Percentiles rank a stretch among this genome's conserved stretches.
These are phyloP conservation scores for Bombus terrestris DNA, from an alignment of 1,140 invertebrate genomes.

Conservation along the genomic window DNA sequence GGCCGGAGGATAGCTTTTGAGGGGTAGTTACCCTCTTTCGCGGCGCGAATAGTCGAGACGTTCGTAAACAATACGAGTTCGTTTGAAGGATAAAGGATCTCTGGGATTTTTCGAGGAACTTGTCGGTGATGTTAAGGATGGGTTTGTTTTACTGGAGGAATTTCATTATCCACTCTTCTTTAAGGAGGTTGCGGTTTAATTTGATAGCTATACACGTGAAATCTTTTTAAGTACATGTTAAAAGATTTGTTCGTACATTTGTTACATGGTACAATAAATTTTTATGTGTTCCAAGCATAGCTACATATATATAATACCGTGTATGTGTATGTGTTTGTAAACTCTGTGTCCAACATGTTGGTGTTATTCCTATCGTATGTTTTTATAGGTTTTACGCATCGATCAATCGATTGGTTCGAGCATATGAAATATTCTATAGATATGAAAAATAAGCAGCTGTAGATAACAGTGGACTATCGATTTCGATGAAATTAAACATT, in stretches of 20 bases:
- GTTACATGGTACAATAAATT: too few relatives aligned
- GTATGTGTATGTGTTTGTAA: too few relatives aligned
- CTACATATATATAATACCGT: too few relatives aligned
- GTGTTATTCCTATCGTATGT: too few relatives aligned
- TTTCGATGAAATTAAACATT: neutral
- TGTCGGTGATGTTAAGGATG: neutral
- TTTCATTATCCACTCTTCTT: neutral
- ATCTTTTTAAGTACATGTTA: too few relatives aligned
- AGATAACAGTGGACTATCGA: too few relatives aligned
- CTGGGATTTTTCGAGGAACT: neutral
- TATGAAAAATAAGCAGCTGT: neutral
- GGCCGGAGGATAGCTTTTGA: neutral
- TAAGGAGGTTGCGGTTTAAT: too few relatives aligned
- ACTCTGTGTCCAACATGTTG: too few relatives aligned
- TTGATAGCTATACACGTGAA: too few relatives aligned
- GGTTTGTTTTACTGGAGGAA: neutral
- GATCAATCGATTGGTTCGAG: neutral
- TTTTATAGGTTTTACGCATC: neutral
- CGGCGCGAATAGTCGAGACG: conserved; percentile 20
- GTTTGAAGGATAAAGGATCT: neutral
- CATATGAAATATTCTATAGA: neutral
- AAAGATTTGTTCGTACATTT: too few relatives aligned
- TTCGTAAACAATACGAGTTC: conserved; percentile 27
- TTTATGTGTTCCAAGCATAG: too few relatives aligned
- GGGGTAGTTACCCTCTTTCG: conserved; percentile 14